phyloP scores from a whole-genome alignment of 2,888 invertebrate genomes.

The Hoplodrina blanda region DNA sequence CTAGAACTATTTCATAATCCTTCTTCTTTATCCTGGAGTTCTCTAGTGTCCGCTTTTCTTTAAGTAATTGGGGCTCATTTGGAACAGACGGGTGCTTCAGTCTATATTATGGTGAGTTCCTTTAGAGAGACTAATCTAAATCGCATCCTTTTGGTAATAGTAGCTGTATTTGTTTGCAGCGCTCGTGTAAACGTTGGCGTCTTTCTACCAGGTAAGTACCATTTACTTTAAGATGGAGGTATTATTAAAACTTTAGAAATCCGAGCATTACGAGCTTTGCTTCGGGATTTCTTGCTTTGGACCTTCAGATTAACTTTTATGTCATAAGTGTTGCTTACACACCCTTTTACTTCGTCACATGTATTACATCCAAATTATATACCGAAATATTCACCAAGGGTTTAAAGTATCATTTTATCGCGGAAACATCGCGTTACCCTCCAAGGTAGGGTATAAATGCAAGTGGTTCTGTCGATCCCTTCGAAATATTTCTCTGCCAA shows the following conservation, averaged over 20 bases:
- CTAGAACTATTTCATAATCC: constrained; percentile 50
- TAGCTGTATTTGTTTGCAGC: constrained; percentile 9
- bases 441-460: constrained; percentile 27
- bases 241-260: background rate
- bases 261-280: background rate
- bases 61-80: constrained; percentile 56
- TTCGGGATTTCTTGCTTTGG: background rate
- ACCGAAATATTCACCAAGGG: constrained; percentile 22
- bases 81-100: constrained; percentile 29
- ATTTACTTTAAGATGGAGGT: background rate
- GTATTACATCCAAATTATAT: constrained; percentile 39
- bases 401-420: constrained; percentile 45
- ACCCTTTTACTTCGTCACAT: constrained; percentile 7
- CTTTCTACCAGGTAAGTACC: background rate
- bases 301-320: too few relatives aligned
- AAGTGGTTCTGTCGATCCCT: constrained; percentile 47
- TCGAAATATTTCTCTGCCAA: constrained; percentile 60
- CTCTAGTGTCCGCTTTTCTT: constrained; percentile 38
- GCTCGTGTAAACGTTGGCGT: background rate
- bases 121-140: constrained; percentile 32
- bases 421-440: constrained; percentile 40
- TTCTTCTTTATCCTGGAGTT: constrained; percentile 29
- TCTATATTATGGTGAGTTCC: constrained; percentile 31
- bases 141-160: background rate
- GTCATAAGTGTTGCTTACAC: background rate